Evolutionary conservation across 2,888 invertebrate genomes (phyloP).

Genomic region (Acronicta psi): DNA sequence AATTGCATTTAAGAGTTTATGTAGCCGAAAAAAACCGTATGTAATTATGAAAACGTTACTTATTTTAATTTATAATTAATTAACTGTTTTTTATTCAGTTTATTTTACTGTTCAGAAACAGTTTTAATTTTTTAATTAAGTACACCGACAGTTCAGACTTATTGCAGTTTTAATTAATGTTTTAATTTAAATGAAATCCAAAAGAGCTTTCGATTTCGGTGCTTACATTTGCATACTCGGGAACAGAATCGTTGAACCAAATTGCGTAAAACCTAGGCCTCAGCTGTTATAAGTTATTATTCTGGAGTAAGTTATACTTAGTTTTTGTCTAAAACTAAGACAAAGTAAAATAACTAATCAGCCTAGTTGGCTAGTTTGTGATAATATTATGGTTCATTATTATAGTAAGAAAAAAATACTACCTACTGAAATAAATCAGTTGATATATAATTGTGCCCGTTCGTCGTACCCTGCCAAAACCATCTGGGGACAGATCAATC

Average conservation of each 20-base stretch:
- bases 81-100: conserved; percentile 2
- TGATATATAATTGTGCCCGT: not conserved
- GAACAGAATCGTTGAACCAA: conserved; percentile 13
- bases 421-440: too few relatives aligned
- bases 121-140: conserved; percentile 28
- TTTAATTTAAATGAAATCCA: conserved; percentile 3
- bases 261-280: conserved; percentile 5
- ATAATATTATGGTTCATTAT: too few relatives aligned
- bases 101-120: conserved; percentile 2
- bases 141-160: conserved; percentile 2
- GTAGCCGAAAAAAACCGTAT: conserved; percentile 4
- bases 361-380: too few relatives aligned
- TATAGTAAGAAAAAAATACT: too few relatives aligned
- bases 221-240: conserved; percentile 33
- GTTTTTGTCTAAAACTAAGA: too few relatives aligned
- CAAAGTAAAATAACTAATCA: too few relatives aligned
- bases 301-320: too few relatives aligned
- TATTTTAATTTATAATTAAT: conserved; percentile 18
- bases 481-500: conserved; percentile 36
- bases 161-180: conserved; percentile 25
- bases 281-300: too few relatives aligned
- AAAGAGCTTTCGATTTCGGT: conserved; percentile 3
- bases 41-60: not conserved
- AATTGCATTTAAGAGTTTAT: not conserved
- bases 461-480: conserved; percentile 30